Conservation (phyloP, 2,113 vertebrate genomes). For the Lycaon pictus region DNA sequence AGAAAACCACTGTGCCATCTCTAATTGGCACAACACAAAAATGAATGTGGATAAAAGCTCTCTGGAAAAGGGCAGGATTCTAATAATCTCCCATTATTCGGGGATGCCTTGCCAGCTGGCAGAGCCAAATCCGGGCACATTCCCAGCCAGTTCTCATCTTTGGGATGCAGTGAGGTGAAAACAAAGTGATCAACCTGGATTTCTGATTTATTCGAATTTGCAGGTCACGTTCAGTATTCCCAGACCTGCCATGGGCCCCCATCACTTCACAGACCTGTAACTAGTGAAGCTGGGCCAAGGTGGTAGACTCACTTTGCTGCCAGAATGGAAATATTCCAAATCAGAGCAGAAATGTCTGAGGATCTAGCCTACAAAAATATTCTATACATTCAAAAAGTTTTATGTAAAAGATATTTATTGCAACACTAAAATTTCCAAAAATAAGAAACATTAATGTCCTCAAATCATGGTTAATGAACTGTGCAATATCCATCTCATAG, state of each 20-base stretch:
- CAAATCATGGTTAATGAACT: background rate
- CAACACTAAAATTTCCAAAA: constrained; percentile 33
- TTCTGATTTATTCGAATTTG: constrained; percentile 75
- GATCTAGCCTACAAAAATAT: background rate
- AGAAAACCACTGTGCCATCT: constrained; percentile 69
- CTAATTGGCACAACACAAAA: constrained; percentile 76
- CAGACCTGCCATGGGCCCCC: constrained; percentile 37
- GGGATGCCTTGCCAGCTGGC: constrained; percentile 80
- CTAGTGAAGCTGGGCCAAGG: background rate
- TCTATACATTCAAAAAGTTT: background rate
- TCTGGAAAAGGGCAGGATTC: constrained; percentile 62
- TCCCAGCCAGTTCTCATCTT: constrained; percentile 78
- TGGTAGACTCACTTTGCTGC: background rate
- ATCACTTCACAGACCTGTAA: constrained; percentile 22
- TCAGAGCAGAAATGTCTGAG: background rate
- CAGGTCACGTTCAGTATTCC: constrained; percentile 74
- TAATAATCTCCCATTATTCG: constrained; percentile 82
- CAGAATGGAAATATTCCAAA: background rate
- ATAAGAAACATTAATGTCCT: background rate
- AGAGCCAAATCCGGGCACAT: constrained; percentile 67
- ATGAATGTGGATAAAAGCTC: constrained; percentile 72
- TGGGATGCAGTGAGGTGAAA: constrained; percentile 81
- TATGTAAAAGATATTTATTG: background rate
- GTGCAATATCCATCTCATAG: background rate
- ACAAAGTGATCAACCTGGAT: constrained; percentile 81